Base-by-base conservation (phyloP, 2,797 vertebrate species). In the Coreius guichenoti region DNA sequence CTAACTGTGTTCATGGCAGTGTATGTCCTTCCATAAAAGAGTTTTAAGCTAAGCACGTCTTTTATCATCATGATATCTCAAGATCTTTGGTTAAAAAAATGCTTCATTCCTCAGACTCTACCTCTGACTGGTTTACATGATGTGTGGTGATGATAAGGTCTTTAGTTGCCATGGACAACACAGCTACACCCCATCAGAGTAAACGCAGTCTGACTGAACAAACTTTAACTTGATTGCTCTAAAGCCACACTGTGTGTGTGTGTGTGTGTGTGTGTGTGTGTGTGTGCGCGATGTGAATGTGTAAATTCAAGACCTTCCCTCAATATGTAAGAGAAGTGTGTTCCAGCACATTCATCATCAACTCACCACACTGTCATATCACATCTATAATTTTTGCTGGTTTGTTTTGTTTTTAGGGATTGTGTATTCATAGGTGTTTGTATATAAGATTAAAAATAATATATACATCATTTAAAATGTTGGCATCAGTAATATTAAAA, bases 161-260 rank as follows among this genome's bases (percentile, higher is more conserved):
- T 75, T 67, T 51, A 51, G 81, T 83, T 82, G 81, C 39, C 70
- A 74, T 63, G 56, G 70, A 63, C 81, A 74, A 74, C 81, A 73
- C 81, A 74, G 16, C 39, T 73, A 63, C 29, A 26, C 13, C 43
- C 9, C 2, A 47, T 56, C 31, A 26, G 29, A 36, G 26, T 61
- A 47, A 72, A 70, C 33, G 14, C 45, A n/a, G 45, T 33, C 47
- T 51, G n/a, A 65, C 36, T 79, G 56, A 79, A 9, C 54, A 63
- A 73, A 73, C 69, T 47, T 69, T 17, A 33, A 31, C 56, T 31
- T 36, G 21, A 65, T 75, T 75, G 43, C 43, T 83, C 45, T 73
- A 65, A 83, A 75, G 58, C 43, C 31, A 81, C 8, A 43, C 9
- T 19, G 9, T 78, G 21, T 63, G n/a, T 68, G 31, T 58, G 54